Conservation (phyloP, 2,113 vertebrate species). For the Loxodonta africana region DNA sequence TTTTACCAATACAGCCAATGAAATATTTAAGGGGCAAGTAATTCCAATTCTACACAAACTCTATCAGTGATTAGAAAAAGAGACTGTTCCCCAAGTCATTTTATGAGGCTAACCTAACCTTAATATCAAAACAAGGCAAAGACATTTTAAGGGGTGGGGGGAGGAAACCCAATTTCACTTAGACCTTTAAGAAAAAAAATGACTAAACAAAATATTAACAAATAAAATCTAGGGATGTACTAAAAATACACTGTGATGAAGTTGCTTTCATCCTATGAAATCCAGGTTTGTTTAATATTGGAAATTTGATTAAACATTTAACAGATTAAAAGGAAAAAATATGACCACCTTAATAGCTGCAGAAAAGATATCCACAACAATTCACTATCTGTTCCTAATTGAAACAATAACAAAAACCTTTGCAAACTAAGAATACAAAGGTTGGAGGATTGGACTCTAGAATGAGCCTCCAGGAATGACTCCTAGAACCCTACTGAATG, state of each 20-base stretch:
- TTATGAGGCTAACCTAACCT: not conserved
- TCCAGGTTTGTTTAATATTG: not conserved
- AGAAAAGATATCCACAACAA: constrained; percentile 41
- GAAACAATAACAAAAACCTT: not conserved
- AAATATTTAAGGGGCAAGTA: not conserved
- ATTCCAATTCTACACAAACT: not conserved
- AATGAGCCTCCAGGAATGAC: not conserved
- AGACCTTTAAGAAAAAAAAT: not conserved
- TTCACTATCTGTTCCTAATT: constrained; percentile 20
- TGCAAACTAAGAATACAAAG: not conserved
- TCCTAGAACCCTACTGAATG: not conserved
- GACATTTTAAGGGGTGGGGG: not conserved
- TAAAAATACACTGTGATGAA: not conserved
- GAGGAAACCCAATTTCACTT: not conserved
- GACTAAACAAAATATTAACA: not conserved
- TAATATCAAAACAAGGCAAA: not conserved
- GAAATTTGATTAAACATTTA: constrained; percentile 6
- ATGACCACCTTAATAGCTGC: not conserved
- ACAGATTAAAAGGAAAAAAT: not conserved
- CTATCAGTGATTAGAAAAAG: not conserved
- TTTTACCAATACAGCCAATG: not conserved
- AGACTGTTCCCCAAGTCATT: not conserved
- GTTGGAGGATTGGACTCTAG: not conserved
- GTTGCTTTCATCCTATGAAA: not conserved
- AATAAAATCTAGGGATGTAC: no score